phyloP scores from a whole-genome alignment of 1,140 invertebrate species.

The Eufriesea mexicana region DNA sequence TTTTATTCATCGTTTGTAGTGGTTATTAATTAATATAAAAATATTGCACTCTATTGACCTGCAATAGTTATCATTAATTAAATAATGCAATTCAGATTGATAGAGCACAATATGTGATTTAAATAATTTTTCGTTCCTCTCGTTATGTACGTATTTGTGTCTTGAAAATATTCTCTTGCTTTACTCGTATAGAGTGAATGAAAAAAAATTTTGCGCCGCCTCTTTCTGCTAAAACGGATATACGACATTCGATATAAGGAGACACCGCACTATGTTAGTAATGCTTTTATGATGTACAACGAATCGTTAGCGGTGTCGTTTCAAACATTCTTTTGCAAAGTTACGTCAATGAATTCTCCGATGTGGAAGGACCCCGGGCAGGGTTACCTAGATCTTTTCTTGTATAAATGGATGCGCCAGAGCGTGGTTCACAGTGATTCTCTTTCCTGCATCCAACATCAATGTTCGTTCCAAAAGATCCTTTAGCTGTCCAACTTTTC shows the following conservation, averaged over 20 bases:
- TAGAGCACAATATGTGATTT: slow-evolving; percentile 48
- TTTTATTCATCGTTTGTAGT: slow-evolving; percentile 40
- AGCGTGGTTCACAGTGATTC: slow-evolving; percentile 96
- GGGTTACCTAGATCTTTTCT: slow-evolving; percentile 90
- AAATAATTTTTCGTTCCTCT: slow-evolving; percentile 29
- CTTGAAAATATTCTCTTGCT: slow-evolving; percentile 4
- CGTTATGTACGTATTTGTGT: slow-evolving; percentile 8
- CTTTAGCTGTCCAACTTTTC: slow-evolving; percentile 95
- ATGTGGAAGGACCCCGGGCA: slow-evolving; percentile 66
- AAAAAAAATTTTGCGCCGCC: slow-evolving; percentile 58
- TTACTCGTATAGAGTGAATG: slow-evolving; percentile 19
- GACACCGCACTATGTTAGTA: slow-evolving; percentile 53
- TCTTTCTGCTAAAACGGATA: slow-evolving; percentile 65
- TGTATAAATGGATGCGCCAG: slow-evolving; percentile 98
- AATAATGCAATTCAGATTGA: slow-evolving; percentile 55
- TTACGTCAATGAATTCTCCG: slow-evolving; percentile 70
- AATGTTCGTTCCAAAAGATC: slow-evolving; percentile 97
- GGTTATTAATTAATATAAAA: slow-evolving; percentile 60
- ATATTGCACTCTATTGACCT: slow-evolving; percentile 63
- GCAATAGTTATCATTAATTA: slow-evolving; percentile 51
- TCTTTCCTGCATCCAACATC: slow-evolving; percentile 95
- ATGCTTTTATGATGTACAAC: slow-evolving; percentile 56
- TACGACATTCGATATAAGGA: slow-evolving; percentile 41
- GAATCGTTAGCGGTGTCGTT: slow-evolving; percentile 56
- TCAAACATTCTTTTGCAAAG: slow-evolving; percentile 57